These are phyloP conservation scores for Penaeus japonicus DNA, from an alignment of 1,140 invertebrate genomes.

Conservation along the genomic window DNA sequence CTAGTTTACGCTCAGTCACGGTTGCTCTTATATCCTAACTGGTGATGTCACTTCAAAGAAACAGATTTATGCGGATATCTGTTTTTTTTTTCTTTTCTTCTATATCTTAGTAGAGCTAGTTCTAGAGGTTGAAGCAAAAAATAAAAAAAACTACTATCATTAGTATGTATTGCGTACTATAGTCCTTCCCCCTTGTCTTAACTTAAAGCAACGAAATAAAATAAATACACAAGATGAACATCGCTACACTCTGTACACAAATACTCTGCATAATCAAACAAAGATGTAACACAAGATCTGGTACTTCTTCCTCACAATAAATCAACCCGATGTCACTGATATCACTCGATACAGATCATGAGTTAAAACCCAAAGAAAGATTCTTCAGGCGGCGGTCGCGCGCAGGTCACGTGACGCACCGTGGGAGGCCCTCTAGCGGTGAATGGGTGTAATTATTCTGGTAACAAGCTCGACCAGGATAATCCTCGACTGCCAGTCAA, in stretches of 20 bases:
- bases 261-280: background rate
- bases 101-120: too few relatives aligned
- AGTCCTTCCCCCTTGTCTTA: too few relatives aligned
- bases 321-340: background rate
- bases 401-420: slow-evolving; percentile 19
- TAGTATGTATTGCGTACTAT: too few relatives aligned
- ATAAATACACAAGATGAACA: background rate
- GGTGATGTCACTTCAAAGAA: too few relatives aligned
- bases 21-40: too few relatives aligned
- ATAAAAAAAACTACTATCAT: too few relatives aligned
- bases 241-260: background rate
- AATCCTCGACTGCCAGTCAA: slow-evolving; percentile 1
- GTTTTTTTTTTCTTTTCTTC: too few relatives aligned
- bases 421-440: slow-evolving; percentile 9
- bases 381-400: background rate
- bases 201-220: too few relatives aligned
- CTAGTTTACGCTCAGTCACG: too few relatives aligned
- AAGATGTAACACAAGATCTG: background rate
- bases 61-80: too few relatives aligned
- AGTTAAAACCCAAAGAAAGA: background rate
- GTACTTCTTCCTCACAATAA: background rate
- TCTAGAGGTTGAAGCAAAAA: too few relatives aligned
- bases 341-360: background rate
- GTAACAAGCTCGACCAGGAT: slow-evolving; percentile 7
- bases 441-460: slow-evolving; percentile 14